Conservation (phyloP, 53 echinoderm and acorn worm species). For the Temnopleurus reevesii region DNA sequence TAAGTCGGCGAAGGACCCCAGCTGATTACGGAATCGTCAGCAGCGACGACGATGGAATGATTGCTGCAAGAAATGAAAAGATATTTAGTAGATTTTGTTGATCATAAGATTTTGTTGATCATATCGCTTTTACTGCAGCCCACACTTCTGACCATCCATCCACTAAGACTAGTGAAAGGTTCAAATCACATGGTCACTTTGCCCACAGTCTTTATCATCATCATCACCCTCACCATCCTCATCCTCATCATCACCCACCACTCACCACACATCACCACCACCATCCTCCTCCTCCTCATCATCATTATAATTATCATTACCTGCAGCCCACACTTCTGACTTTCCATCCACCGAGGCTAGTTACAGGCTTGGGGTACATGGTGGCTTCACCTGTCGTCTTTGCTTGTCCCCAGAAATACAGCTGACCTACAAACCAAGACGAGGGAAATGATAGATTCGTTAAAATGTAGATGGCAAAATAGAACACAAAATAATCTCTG, state of each 20-base stretch:
- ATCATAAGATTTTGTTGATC: too few species aligned
- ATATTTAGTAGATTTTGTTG: not conserved
- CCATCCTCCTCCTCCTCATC: too few species aligned
- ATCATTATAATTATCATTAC: too few species aligned
- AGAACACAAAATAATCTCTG: too few species aligned
- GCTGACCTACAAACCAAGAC: slow-evolving; percentile 65
- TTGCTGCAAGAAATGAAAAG: slow-evolving; percentile 63
- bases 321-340: slow-evolving; percentile 88
- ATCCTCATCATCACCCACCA: too few species aligned
- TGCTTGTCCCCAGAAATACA: slow-evolving; percentile 97
- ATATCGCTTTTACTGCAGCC: too few species aligned
- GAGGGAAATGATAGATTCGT: not conserved
- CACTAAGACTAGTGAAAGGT: slow-evolving; percentile 79
- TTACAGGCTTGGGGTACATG: slow-evolving; percentile 96
- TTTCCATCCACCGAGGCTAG: slow-evolving; percentile 86
- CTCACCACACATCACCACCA: too few species aligned
- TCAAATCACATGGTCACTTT: slow-evolving; percentile 97
- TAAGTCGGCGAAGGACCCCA: slow-evolving; percentile 98
- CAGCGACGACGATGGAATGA: slow-evolving; percentile 85
- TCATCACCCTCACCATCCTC: too few species aligned
- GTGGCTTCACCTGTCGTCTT: slow-evolving; percentile 95
- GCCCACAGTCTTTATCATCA: slow-evolving; percentile 95
- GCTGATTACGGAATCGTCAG: slow-evolving; percentile 91
- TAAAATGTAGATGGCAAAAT: too few species aligned
- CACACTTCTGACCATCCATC: slow-evolving; percentile 84